phyloP scores from a whole-genome alignment of 2,797 vertebrate species.

The Ceryle rudis region DNA sequence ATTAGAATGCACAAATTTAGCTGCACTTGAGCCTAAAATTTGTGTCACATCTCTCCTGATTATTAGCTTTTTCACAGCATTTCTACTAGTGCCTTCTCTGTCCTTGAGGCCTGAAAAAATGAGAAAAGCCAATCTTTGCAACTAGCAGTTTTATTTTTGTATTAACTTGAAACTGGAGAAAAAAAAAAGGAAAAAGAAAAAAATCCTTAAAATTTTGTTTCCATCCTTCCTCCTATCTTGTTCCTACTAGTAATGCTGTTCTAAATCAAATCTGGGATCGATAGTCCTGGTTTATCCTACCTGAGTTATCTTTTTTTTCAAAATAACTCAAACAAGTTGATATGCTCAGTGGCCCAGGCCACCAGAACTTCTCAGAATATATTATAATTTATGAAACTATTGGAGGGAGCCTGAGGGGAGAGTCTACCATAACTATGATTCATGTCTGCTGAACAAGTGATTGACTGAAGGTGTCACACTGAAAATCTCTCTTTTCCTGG shows the following conservation, averaged over 20 bases:
- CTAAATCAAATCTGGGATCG: neutral
- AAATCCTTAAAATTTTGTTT: neutral
- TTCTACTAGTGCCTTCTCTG: neutral
- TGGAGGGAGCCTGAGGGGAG: neutral
- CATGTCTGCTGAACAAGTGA: neutral
- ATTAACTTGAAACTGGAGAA: neutral
- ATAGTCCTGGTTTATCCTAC: neutral
- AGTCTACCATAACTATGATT: neutral
- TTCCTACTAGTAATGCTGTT: neutral
- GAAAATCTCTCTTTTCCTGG: neutral
- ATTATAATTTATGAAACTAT: neutral
- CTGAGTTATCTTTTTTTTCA: neutral
- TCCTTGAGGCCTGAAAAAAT: neutral
- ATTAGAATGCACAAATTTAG: neutral
- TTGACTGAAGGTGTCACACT: neutral
- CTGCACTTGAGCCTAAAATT: neutral
- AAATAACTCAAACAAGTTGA: neutral
- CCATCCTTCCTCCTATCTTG: neutral
- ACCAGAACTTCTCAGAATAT: neutral
- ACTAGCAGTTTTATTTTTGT: neutral
- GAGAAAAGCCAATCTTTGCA: neutral
- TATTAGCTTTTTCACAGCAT: neutral
- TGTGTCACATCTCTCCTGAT: neutral
- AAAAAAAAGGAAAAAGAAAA: rapidly evolving
- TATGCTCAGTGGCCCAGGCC: neutral